A percentile compares a stretch with the other conserved stretches of the same genome.
These are phyloP conservation scores for Malurus splendens DNA, from an alignment of 2,797 vertebrate genomes.

Conservation along the genomic window DNA sequence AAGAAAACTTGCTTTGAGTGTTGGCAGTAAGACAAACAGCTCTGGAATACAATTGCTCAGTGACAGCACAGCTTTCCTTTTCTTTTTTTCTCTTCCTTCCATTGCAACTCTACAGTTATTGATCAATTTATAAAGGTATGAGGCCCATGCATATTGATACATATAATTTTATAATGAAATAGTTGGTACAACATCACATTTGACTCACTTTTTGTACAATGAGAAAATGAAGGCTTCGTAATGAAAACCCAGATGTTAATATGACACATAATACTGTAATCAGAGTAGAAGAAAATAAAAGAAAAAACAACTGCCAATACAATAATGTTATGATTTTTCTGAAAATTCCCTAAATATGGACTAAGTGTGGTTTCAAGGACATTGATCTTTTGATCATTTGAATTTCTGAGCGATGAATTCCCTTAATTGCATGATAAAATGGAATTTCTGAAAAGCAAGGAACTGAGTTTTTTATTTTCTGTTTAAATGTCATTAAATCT, in stretches of 20 bases:
- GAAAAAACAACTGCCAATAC: neutral
- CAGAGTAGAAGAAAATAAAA: neutral
- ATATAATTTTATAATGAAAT: neutral
- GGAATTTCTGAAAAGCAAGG: neutral
- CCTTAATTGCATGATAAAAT: neutral
- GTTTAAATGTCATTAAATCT: neutral
- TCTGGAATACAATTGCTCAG: neutral
- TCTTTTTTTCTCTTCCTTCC: neutral
- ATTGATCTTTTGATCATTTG: neutral
- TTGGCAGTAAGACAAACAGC: neutral
- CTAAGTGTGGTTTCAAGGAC: neutral
- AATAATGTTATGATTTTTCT: neutral
- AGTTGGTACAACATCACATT: neutral
- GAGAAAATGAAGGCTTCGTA: neutral
- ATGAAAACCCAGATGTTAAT: neutral
- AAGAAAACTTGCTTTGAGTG: neutral
- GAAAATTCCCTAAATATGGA: neutral
- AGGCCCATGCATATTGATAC: neutral
- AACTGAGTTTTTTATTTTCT: neutral
- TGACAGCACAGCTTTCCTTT: neutral
- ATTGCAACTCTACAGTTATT: neutral
- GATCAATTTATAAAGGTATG: neutral
- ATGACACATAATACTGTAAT: neutral
- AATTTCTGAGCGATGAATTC: neutral
- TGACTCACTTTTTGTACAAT: neutral